phyloP scores from a whole-genome alignment of 30 jellyfish, hydroid and myxozoan genomes.

The Catostylus mosaicus region DNA sequence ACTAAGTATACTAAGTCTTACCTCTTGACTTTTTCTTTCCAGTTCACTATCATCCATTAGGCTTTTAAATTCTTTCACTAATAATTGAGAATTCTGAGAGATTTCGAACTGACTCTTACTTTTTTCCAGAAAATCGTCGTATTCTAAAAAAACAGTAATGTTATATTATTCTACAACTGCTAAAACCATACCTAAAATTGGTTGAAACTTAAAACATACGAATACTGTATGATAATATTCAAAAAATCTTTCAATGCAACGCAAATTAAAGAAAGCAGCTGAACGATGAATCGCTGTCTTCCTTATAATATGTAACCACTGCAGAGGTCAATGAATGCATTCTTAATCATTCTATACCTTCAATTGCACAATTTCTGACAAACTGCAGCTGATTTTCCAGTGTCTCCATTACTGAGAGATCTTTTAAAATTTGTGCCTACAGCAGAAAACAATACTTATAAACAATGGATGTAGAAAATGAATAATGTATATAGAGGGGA shows the following conservation, averaged over 20 bases:
- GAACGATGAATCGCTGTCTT: not conserved
- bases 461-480: no score
- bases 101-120: conserved; percentile 1
- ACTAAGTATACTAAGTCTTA: no score
- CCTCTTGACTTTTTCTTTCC: conserved; percentile 55
- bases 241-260: no score
- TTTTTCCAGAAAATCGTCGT: conserved; percentile 55
- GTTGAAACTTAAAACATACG: no score
- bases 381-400: conserved; percentile 43
- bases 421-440: conserved; percentile 60
- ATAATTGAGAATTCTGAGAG: not conserved
- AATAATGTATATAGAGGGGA: no score
- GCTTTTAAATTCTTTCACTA: conserved; percentile 5
- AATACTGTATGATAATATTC: no score
- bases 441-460: not conserved
- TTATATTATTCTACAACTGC: no score
- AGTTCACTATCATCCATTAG: conserved; percentile 12
- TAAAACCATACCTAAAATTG: no score
- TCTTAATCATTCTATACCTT: conserved; percentile 1
- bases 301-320: not conserved
- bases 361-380: conserved; percentile 51
- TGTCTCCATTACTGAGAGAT: conserved; percentile 39
- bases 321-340: not conserved
- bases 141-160: no score
- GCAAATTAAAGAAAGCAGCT: no score